A percentile compares a stretch with the other conserved stretches of the same genome.
Conservation (phyloP, 2,797 vertebrate genomes). For the Carcharodon carcharias region DNA sequence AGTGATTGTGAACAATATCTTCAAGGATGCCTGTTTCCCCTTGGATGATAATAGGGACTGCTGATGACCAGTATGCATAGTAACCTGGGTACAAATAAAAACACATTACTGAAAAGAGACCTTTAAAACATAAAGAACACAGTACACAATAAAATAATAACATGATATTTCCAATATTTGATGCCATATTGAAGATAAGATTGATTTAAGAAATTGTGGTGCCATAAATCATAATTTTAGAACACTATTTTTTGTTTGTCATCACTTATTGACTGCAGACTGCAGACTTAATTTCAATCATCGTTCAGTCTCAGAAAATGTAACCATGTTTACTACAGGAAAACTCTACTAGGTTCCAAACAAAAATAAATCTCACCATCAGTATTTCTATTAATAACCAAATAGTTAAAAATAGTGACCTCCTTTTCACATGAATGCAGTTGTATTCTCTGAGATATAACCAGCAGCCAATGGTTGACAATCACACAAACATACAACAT, state of each 20-base stretch:
- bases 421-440: neutral
- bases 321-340: neutral
- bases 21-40: constrained; percentile 39
- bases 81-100: constrained; percentile 34
- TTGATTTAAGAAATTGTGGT: neutral
- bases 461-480: neutral
- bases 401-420: neutral
- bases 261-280: neutral
- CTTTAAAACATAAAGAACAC: neutral
- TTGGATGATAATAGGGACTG: neutral
- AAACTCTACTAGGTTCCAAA: neutral
- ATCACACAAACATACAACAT: neutral
- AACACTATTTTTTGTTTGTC: neutral
- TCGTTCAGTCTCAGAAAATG: neutral
- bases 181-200: neutral
- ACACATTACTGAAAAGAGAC: neutral
- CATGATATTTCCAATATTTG: neutral
- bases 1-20: neutral
- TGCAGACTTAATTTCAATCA: neutral
- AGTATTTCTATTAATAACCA: neutral
- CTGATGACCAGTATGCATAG: constrained; percentile 27
- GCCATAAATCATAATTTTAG: neutral
- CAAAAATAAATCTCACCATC: neutral
- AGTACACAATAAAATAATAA: neutral
- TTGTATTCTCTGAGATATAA: neutral